These are phyloP conservation scores for Aporrectodea caliginosa DNA, from an alignment of 1,140 invertebrate genomes.

Conservation along the genomic window DNA sequence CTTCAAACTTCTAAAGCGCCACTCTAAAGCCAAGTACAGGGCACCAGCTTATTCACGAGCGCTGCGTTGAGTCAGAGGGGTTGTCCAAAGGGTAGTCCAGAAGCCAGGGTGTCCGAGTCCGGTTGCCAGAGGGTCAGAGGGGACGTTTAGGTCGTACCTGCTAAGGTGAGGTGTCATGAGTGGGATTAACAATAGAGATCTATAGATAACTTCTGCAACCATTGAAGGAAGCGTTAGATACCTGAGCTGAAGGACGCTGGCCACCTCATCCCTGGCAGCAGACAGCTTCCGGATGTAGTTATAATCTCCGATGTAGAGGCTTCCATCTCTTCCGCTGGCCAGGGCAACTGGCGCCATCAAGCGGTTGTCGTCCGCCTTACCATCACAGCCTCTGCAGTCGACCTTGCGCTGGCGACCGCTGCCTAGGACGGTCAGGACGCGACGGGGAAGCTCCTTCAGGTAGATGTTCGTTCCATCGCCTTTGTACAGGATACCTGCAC, in stretches of 20 bases:
- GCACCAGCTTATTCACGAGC: too few species aligned
- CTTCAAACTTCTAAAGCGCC: too few species aligned
- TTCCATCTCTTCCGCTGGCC: conserved; percentile 84
- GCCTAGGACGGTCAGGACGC: conserved; percentile 86
- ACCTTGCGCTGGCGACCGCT: conserved; percentile 82
- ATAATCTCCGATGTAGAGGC: conserved; percentile 91
- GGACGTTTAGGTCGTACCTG: too few species aligned
- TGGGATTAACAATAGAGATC: too few species aligned
- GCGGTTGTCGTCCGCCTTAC: conserved; percentile 73
- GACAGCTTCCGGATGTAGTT: conserved; percentile 86
- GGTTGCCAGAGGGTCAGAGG: too few species aligned
- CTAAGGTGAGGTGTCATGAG: too few species aligned
- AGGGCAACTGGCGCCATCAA: conserved; percentile 86
- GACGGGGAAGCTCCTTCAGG: conserved; percentile 84
- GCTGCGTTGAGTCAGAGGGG: too few species aligned
- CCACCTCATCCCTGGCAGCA: conserved; percentile 65
- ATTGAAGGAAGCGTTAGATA: conserved; percentile 56
- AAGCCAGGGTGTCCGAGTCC: too few species aligned
- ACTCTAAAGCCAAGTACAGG: too few species aligned
- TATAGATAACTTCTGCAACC: too few species aligned
- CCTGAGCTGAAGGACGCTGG: conserved; percentile 84
- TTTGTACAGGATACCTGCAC: conserved; percentile 84
- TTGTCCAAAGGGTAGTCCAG: too few species aligned
- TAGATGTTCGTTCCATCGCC: conserved; percentile 96
- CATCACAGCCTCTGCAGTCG: conserved; percentile 68